Conservation (phyloP, 1,140 invertebrate species). For the Chelonus insularis region DNA sequence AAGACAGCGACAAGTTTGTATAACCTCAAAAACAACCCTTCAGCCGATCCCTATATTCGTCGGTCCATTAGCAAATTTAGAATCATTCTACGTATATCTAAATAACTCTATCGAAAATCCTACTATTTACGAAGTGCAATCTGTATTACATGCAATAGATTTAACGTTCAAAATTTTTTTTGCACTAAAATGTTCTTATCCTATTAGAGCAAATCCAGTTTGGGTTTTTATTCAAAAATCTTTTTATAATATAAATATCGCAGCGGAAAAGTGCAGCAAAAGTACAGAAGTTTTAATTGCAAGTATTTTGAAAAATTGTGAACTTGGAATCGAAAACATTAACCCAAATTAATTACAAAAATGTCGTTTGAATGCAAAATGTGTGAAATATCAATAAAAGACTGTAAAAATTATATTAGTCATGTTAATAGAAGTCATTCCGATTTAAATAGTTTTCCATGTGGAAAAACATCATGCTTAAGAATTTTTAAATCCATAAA, state of each 20-base stretch:
- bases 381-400: neutral
- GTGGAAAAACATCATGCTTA: constrained; percentile 12
- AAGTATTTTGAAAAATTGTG: neutral
- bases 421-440: constrained; percentile 11
- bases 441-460: constrained; percentile 1
- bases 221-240: constrained; percentile 25
- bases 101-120: constrained; percentile 17
- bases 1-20: constrained; percentile 12
- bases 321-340: neutral
- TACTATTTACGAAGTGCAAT: constrained; percentile 17
- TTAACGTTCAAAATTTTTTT: constrained; percentile 17
- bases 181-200: constrained; percentile 18
- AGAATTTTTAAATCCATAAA: constrained; percentile 19
- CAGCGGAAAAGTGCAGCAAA: constrained; percentile 11
- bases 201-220: constrained; percentile 1
- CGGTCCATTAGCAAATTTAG: constrained; percentile 9
- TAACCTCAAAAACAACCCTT: neutral
- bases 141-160: constrained; percentile 1
- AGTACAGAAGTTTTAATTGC: constrained; percentile 2
- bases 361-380: constrained; percentile 6
- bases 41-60: constrained; percentile 19
- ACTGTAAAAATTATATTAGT: neutral
- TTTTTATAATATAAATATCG: constrained; percentile 7
- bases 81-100: constrained; percentile 20
- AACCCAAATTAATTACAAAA: neutral